Percentiles rank a stretch among this genome's conserved stretches.
Evolutionary conservation across 1,140 invertebrate species (phyloP).

Genomic region (Cecropterus lyciades): DNA sequence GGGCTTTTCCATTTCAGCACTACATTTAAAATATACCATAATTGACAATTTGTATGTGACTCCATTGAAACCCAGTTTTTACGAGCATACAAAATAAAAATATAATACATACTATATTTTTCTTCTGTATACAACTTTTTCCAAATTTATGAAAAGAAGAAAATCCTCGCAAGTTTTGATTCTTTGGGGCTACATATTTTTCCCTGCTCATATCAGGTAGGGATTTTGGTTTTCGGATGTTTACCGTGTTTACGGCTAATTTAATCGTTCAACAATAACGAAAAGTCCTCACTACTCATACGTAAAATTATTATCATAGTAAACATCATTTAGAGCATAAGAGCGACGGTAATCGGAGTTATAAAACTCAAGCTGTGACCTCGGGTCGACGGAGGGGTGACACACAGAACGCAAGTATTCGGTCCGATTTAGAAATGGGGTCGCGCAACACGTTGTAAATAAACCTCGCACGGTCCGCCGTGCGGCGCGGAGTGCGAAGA

Average conservation of each 20-base stretch:
- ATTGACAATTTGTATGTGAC: too few species aligned
- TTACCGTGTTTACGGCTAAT: neutral
- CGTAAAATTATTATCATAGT: neutral
- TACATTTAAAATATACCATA: too few species aligned
- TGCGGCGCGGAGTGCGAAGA: conserved; percentile 13
- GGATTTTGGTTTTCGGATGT: neutral
- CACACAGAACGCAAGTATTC: conserved; percentile 1
- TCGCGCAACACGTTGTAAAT: conserved; percentile 42
- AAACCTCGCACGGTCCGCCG: conserved; percentile 22
- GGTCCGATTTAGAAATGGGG: conserved; percentile 26
- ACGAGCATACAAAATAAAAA: too few species aligned
- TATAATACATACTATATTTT: too few species aligned
- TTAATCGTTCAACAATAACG: too few species aligned
- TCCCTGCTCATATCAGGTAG: neutral
- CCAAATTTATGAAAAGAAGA: neutral
- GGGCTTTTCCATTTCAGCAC: too few species aligned
- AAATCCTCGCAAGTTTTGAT: neutral
- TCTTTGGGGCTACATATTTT: neutral
- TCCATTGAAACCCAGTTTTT: too few species aligned
- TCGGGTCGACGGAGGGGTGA: neutral
- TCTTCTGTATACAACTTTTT: too few species aligned
- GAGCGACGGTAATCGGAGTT: neutral
- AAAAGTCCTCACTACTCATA: too few species aligned
- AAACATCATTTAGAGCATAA: neutral
- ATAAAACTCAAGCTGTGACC: neutral